Evolutionary conservation across 2,113 vertebrate species (phyloP).

Genomic region (Festucalex cinctus): DNA sequence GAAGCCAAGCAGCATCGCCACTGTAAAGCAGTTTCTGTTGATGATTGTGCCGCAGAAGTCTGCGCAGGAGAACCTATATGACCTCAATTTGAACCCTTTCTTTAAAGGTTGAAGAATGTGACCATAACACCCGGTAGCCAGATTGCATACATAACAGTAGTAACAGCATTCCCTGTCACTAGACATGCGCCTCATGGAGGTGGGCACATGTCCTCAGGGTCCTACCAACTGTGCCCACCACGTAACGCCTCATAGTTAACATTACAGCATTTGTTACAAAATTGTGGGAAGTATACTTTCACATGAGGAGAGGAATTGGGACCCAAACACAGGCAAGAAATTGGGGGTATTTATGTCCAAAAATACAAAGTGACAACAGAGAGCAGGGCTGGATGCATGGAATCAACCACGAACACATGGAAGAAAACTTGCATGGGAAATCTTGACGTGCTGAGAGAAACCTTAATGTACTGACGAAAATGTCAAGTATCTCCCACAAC

Average conservation of each 20-base stretch:
- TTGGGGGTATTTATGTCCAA: too few relatives aligned
- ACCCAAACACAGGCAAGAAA: too few relatives aligned
- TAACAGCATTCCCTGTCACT: neutral
- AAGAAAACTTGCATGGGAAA: too few relatives aligned
- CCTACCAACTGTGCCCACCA: neutral
- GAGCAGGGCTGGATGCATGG: too few relatives aligned
- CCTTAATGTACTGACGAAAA: too few relatives aligned
- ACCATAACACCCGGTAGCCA: neutral
- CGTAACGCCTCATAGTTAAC: neutral
- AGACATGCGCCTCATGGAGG: neutral
- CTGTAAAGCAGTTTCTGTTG: slow-evolving; percentile 1
- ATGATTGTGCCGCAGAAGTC: slow-evolving; percentile 9
- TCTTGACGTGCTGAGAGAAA: too few relatives aligned
- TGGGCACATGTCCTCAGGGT: neutral
- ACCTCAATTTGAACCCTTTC: neutral
- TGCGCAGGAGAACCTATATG: too few relatives aligned
- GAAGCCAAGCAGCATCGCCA: slow-evolving; percentile 19
- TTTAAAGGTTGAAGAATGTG: neutral
- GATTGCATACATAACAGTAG: too few relatives aligned
- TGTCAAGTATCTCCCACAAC: too few relatives aligned
- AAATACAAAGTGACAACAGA: too few relatives aligned
- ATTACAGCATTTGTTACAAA: neutral
- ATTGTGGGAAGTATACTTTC: neutral
- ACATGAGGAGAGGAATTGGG: too few relatives aligned
- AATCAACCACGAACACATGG: too few relatives aligned